phyloP scores from a whole-genome alignment of 2,113 vertebrate genomes.

The Pollimyrus isidori region DNA sequence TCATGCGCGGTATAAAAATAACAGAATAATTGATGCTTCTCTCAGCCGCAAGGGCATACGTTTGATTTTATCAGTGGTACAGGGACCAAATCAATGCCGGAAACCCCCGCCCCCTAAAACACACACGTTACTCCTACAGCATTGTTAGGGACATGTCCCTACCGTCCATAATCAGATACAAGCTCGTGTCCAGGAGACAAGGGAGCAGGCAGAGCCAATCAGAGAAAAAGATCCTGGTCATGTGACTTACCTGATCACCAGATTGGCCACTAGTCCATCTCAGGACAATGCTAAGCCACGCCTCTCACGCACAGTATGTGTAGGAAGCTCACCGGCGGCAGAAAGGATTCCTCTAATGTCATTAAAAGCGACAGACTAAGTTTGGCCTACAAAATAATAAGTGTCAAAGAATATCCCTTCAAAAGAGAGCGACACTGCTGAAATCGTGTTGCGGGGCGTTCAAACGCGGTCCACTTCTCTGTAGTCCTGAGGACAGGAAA shows the following conservation, averaged over 20 bases:
- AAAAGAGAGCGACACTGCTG: neutral
- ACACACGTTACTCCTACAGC: neutral
- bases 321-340: neutral
- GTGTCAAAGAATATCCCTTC: neutral
- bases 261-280: neutral
- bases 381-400: neutral
- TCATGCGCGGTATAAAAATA: neutral
- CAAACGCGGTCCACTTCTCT: neutral
- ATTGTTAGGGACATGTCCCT: neutral
- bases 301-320: neutral
- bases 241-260: neutral
- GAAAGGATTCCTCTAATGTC: neutral
- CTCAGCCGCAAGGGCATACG: neutral
- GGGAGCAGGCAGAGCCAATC: neutral
- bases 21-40: neutral
- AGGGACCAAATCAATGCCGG: neutral
- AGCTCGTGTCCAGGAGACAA: neutral
- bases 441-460: neutral
- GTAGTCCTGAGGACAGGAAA: neutral
- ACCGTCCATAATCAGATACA: neutral
- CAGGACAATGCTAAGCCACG: neutral
- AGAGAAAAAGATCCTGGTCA: neutral
- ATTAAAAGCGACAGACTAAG: neutral
- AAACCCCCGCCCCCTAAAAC: neutral
- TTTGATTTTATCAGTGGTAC: neutral